Conservation (phyloP, 2,888 invertebrate genomes). For the Embidobia sp. region DNA sequence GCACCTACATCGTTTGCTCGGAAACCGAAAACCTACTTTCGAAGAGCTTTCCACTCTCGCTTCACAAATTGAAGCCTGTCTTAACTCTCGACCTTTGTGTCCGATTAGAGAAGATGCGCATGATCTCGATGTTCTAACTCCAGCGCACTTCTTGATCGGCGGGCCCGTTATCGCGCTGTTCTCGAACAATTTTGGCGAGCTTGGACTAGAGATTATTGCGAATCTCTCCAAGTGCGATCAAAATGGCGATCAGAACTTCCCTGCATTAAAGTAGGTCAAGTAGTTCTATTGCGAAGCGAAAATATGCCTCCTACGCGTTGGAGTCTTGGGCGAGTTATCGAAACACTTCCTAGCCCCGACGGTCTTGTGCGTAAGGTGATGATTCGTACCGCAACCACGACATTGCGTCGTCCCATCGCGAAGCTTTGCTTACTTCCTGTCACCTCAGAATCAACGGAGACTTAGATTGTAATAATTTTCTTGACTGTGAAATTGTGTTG, state of each 20-base stretch:
- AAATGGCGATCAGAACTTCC: not conserved
- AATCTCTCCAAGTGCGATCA: not conserved
- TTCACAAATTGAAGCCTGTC: not conserved
- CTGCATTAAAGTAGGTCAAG: not conserved
- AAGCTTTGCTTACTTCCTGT: not conserved
- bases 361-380: not conserved
- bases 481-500: no score
- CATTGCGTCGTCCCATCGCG: not conserved
- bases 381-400: not conserved
- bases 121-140: not conserved
- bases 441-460: no score
- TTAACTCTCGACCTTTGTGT: not conserved
- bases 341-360: not conserved
- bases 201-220: not conserved
- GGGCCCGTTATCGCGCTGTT: not conserved
- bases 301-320: not conserved
- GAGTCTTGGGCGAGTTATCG: not conserved
- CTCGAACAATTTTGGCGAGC: not conserved
- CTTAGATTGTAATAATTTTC: no score
- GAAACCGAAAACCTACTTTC: not conserved
- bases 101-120: not conserved
- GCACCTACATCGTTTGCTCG: not conserved
- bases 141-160: slow-evolving; percentile 7
- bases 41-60: not conserved
- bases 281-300: not conserved